Evolutionary conservation across 2,113 vertebrate species (phyloP).

Genomic region (Macroglossus sobrinus): DNA sequence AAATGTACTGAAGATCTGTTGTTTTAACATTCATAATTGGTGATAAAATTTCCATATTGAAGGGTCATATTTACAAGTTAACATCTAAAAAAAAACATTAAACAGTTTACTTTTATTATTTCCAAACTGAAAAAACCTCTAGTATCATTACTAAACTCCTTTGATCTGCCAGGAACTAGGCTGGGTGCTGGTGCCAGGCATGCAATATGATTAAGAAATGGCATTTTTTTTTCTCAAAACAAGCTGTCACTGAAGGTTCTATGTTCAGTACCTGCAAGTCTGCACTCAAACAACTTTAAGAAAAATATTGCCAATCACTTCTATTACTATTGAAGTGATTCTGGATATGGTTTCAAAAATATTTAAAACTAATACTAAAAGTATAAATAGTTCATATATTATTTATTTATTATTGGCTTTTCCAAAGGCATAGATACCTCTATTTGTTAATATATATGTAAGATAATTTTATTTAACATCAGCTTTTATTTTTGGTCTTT

Average conservation of each 20-base stretch:
- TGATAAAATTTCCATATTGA: constrained; percentile 12
- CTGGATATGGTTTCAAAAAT: neutral
- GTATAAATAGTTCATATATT: neutral
- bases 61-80: constrained; percentile 12
- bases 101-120: constrained; percentile 22
- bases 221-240: neutral
- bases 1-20: constrained; percentile 44
- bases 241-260: neutral
- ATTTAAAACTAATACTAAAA: neutral
- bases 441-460: neutral
- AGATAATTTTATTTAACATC: neutral
- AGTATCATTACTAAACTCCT: neutral
- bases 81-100: neutral
- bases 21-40: constrained; percentile 37
- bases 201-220: neutral
- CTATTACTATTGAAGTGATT: neutral
- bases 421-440: neutral
- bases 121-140: neutral
- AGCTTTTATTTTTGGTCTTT: neutral
- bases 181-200: neutral
- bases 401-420: neutral
- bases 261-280: neutral
- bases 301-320: neutral
- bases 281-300: neutral
- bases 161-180: neutral